Percentiles rank a stretch among this genome's conserved stretches.
These are phyloP conservation scores for Liasis olivaceus DNA, from an alignment of 2,797 vertebrate genomes.

Conservation along the genomic window DNA sequence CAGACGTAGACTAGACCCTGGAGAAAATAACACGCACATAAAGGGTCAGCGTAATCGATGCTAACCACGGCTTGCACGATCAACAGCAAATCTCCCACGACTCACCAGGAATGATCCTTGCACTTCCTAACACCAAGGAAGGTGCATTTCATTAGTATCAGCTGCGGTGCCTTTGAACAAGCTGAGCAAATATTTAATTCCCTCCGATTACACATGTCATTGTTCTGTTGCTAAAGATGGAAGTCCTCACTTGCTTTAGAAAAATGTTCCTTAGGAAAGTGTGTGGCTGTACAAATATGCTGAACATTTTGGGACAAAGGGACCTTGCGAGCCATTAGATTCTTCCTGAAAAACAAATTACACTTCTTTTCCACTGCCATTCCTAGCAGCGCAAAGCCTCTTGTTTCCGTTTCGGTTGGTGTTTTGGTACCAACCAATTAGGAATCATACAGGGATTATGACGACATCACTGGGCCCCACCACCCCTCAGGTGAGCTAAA, in stretches of 20 bases:
- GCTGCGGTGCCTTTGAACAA: background rate
- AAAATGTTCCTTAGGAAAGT: background rate
- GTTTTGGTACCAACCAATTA: background rate
- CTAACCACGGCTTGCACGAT: constrained; percentile 20
- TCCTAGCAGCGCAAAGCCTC: background rate
- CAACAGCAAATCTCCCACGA: constrained; percentile 5
- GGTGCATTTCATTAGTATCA: constrained; percentile 25
- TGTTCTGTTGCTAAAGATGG: constrained; percentile 15
- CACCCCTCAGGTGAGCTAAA: background rate
- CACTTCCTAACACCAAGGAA: constrained; percentile 4
- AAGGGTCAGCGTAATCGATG: constrained; percentile 10
- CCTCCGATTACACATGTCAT: constrained; percentile 14
- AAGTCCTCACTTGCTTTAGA: constrained; percentile 3
- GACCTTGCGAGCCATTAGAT: background rate
- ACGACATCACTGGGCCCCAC: background rate
- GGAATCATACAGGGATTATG: background rate
- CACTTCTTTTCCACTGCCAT: background rate
- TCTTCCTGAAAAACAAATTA: background rate
- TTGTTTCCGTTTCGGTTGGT: background rate
- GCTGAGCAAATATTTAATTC: constrained; percentile 30
- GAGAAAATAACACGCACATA: constrained; percentile 30
- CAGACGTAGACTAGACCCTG: background rate
- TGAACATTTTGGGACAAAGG: background rate
- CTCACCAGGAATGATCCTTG: constrained; percentile 8
- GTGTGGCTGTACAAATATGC: background rate